These are phyloP conservation scores for Sebastes matsubarae DNA, from an alignment of 2,797 vertebrate genomes.

Conservation along the genomic window DNA sequence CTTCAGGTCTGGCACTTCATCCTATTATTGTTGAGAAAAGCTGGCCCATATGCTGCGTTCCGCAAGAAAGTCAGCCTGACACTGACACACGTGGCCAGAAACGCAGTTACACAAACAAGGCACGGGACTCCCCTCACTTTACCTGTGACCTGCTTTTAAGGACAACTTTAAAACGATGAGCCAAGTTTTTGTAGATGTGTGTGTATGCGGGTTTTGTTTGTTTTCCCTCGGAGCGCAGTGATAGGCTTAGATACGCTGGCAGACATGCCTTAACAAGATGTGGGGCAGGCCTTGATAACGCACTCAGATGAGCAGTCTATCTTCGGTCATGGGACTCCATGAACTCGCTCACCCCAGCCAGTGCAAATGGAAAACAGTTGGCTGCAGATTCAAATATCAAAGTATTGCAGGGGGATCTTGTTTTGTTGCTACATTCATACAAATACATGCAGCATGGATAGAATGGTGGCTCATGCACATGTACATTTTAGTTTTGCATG, in stretches of 20 bases:
- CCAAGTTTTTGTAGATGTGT: conserved; percentile 53
- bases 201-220: conserved; percentile 64
- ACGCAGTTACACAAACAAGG: conserved; percentile 31
- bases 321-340: conserved; percentile 69
- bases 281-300: conserved; percentile 69
- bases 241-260: conserved; percentile 68
- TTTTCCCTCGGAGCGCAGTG: conserved; percentile 60
- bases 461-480: neutral
- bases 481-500: conserved; percentile 6
- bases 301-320: conserved; percentile 70
- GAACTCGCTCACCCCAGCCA: conserved; percentile 64
- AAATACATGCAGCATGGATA: conserved; percentile 1
- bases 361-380: conserved; percentile 60
- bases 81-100: conserved; percentile 9
- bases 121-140: conserved; percentile 31
- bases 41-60: conserved; percentile 29
- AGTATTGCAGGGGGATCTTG: conserved; percentile 13
- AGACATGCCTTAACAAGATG: conserved; percentile 77
- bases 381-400: conserved; percentile 41
- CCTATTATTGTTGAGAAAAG: conserved; percentile 52
- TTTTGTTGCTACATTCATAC: conserved; percentile 2
- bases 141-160: conserved; percentile 73
- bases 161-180: conserved; percentile 60
- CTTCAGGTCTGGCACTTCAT: conserved; percentile 40
- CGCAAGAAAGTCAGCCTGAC: conserved; percentile 38